These are phyloP conservation scores for human DNA, from an alignment of 2,113 vertebrate genomes.

Conservation along the genomic window DNA sequence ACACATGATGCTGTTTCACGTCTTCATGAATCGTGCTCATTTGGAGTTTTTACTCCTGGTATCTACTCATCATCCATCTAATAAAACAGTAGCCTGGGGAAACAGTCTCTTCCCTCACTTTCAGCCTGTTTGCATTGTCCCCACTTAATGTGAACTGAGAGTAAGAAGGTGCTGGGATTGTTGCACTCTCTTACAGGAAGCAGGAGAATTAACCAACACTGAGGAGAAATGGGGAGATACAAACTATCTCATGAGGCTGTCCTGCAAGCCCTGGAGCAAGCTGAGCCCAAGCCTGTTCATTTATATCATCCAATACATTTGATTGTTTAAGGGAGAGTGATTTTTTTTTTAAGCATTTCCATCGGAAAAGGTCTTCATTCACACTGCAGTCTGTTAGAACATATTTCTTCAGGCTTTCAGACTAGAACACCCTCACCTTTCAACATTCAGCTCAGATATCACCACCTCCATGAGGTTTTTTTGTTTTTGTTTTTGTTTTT, in stretches of 20 bases:
- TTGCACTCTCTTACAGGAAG: not conserved
- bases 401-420: not conserved
- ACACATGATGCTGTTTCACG: not conserved
- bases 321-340: not conserved
- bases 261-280: not conserved
- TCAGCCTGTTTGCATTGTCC: not conserved
- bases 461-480: no score
- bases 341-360: not conserved
- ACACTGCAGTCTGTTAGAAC: not conserved
- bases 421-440: not conserved
- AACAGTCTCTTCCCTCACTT: not conserved
- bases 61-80: not conserved
- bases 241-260: not conserved
- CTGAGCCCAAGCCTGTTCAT: not conserved
- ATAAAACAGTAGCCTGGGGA: not conserved
- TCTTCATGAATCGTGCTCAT: not conserved
- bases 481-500: no score
- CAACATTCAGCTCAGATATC: not conserved
- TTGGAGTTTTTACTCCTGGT: not conserved
- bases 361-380: not conserved
- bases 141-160: not conserved
- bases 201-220: not conserved
- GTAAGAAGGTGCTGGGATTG: not conserved
- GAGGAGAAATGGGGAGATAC: not conserved
- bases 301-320: not conserved